A percentile compares a stretch with the other conserved stretches of the same genome.
Conservation (phyloP, 1,140 invertebrate species). For the Polypedilum pembai region DNA sequence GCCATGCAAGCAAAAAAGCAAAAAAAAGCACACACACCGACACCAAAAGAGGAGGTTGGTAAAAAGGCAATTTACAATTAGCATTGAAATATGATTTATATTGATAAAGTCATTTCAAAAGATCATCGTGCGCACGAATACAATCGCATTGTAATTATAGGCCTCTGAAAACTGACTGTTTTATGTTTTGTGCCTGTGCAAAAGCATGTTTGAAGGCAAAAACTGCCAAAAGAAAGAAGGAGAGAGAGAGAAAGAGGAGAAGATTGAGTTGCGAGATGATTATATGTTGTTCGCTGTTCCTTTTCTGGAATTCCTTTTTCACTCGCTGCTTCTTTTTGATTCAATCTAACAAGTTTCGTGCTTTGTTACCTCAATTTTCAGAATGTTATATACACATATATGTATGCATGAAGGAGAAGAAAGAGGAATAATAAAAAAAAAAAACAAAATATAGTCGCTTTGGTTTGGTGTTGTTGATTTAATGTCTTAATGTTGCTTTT, state of each 20-base stretch:
- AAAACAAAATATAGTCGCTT: conserved; percentile 26
- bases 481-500: conserved; percentile 26
- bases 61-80: conserved; percentile 18
- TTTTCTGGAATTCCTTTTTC: conserved; percentile 27
- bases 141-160: conserved; percentile 17
- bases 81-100: conserved; percentile 19
- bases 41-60: background rate
- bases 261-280: conserved; percentile 27
- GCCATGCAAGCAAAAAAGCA: background rate
- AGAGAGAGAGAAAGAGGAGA: background rate
- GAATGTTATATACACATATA: conserved; percentile 6
- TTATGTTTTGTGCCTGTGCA: background rate
- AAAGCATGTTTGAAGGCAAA: background rate
- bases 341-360: conserved; percentile 28
- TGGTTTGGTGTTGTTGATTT: conserved; percentile 16
- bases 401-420: background rate
- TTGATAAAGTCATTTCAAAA: conserved; percentile 16
- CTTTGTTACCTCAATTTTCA: conserved; percentile 26
- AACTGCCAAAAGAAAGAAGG: conserved; percentile 8
- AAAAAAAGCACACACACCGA: background rate
- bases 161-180: conserved; percentile 9
- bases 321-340: conserved; percentile 26
- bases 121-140: conserved; percentile 15
- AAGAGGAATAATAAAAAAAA: background rate
- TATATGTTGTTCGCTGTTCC: conserved; percentile 24